Conservation (phyloP, 2,113 vertebrate genomes). For the Plestiodon gilberti region DNA sequence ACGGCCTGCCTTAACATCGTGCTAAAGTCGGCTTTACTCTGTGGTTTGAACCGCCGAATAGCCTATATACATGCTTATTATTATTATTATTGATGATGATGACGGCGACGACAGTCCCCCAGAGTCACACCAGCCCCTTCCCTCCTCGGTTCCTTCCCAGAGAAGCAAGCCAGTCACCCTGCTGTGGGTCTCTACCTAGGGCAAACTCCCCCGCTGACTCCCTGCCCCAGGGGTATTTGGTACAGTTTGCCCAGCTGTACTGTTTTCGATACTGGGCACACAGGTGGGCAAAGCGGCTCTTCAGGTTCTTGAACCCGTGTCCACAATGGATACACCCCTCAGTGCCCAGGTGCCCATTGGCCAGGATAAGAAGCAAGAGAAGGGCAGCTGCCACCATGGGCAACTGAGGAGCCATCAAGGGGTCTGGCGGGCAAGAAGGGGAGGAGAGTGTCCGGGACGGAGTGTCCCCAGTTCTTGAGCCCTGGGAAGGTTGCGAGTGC, state of each 20-base stretch:
- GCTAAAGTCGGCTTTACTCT: no score
- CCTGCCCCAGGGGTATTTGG: neutral
- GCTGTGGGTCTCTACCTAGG: constrained; percentile 19
- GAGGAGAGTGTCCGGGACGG: neutral
- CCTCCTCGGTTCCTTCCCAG: no score
- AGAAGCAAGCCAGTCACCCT: no score
- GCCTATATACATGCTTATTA: no score
- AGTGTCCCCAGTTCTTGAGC: fast-evolving
- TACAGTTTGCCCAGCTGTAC: neutral
- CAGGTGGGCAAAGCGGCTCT: neutral
- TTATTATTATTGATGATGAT: no score
- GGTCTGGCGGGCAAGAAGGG: no score
- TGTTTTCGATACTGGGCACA: neutral
- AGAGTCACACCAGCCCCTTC: no score
- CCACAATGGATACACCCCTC: neutral
- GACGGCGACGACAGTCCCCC: no score
- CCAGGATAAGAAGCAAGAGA: neutral
- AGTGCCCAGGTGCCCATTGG: fast-evolving
- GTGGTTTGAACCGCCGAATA: no score
- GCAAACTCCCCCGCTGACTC: neutral
- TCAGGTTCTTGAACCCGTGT: neutral
- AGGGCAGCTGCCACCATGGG: fast-evolving
- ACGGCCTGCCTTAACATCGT: no score
- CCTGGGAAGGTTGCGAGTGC: fast-evolving
- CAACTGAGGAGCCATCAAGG: fast-evolving